Evolutionary conservation across 1,140 invertebrate species (phyloP).

Genomic region (Bombyx mori): DNA sequence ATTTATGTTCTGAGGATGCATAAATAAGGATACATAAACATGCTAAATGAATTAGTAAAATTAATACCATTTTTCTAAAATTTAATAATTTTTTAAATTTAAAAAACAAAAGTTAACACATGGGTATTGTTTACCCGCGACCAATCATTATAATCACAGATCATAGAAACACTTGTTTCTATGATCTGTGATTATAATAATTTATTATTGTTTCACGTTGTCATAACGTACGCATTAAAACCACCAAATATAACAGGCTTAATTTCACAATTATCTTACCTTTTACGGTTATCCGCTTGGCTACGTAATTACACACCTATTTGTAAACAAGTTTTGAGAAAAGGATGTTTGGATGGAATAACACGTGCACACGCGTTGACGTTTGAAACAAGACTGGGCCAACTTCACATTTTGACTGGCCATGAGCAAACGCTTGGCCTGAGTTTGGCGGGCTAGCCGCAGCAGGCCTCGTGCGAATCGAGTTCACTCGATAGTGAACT

Average conservation of each 20-base stretch:
- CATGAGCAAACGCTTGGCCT: constrained; percentile 6
- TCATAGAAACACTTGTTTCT: too few relatives aligned
- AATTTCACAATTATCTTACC: constrained; percentile 48
- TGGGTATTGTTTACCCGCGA: constrained; percentile 17
- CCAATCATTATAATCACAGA: not conserved
- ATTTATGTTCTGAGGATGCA: too few relatives aligned
- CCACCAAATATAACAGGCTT: constrained; percentile 17
- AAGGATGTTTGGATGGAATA: constrained; percentile 1
- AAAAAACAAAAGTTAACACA: constrained; percentile 31
- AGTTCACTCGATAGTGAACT: constrained; percentile 22
- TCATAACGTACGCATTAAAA: too few relatives aligned
- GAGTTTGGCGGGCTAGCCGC: not conserved
- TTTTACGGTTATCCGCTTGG: constrained; percentile 47
- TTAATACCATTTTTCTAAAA: too few relatives aligned
- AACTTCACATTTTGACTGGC: constrained; percentile 13
- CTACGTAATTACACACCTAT: constrained; percentile 40
- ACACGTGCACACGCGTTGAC: constrained; percentile 32
- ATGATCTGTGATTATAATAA: constrained; percentile 2
- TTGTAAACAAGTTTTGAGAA: constrained; percentile 46
- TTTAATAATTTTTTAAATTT: not conserved
- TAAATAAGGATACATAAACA: too few relatives aligned
- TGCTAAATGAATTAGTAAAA: too few relatives aligned
- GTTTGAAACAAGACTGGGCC: constrained; percentile 28
- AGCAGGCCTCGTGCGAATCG: constrained; percentile 28
- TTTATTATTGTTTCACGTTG: too few relatives aligned